phyloP scores from a whole-genome alignment of 2,888 invertebrate genomes.

The Protonemura montana region DNA sequence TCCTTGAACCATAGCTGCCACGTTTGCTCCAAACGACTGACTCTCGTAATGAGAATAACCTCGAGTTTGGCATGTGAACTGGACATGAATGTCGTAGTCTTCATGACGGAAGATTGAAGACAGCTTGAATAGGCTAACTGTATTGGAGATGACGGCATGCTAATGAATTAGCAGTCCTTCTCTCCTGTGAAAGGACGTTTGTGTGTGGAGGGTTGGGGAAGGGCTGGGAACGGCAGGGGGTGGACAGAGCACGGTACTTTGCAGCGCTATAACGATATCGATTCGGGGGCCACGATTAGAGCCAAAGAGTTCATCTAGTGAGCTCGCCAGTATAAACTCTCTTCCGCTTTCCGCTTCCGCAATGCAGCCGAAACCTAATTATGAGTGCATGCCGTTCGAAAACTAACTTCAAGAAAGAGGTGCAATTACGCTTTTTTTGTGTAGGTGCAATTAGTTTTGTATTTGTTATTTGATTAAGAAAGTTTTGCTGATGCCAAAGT shows the following conservation, averaged over 20 bases:
- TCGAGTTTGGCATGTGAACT: not conserved
- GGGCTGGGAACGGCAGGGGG: not conserved
- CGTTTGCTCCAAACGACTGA: not conserved
- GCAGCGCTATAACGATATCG: constrained; percentile 9
- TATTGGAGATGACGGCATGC: constrained; percentile 17
- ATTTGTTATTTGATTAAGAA: constrained; percentile 2
- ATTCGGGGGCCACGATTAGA: constrained; percentile 9
- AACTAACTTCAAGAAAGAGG: constrained; percentile 21
- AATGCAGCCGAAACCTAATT: constrained; percentile 20
- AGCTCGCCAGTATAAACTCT: not conserved
- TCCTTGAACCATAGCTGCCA: not conserved
- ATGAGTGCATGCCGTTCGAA: not conserved
- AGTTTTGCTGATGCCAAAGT: not conserved
- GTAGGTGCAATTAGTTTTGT: not conserved
- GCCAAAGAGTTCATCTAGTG: constrained; percentile 2
- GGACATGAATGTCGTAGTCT: not conserved
- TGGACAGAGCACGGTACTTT: not conserved
- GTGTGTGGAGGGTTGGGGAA: not conserved
- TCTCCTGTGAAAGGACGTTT: not conserved
- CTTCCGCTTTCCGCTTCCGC: constrained; percentile 15
- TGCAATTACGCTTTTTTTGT: constrained; percentile 8
- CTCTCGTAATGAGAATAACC: not conserved
- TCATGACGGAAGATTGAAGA: not conserved
- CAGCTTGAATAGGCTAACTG: constrained; percentile 13
- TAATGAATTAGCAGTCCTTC: constrained; percentile 8